Base-by-base conservation (phyloP, 2,888 invertebrate species). In the Strigamia maritima region DNA sequence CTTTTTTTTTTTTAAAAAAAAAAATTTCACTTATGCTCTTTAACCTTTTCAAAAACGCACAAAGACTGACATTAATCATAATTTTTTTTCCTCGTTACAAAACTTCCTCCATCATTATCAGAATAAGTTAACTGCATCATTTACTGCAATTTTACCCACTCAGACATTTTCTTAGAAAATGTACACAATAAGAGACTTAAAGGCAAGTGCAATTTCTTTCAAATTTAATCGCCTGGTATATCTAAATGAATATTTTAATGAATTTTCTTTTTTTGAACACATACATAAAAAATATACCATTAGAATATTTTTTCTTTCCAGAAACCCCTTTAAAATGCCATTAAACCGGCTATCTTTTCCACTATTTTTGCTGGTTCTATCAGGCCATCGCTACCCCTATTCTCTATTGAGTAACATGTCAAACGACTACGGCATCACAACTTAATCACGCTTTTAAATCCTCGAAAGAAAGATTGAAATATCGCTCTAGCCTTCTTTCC, bases 101-200 rank as follows among this genome's bases (percentile, higher is more conserved):
- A 60, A 60, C 60, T 60, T 60, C 24, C 60, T 60, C 60, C 60
- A 60, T 60, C 60, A 60, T 60, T 60, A 60, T 60, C 60, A 19
- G 22, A 60, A 60, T 60, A 60, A 19, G 60, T 60, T 60, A 60
- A 60, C 60, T 60, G 60, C 60, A 24, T 60, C 60, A 60, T 60
- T 60, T 60, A 24, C 60, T 60, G 19, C 60, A 60, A 60, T 60
- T 60, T 60, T 60, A 60, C n/a, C n/a, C 60, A 60, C 24, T 60
- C 24, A 22, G 8, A 60, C 19, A 16, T 60, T 60, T 60, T 60
- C 60, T 60, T 60, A 60, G 16, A 60, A 60, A 60, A 60, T 60
- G 60, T 60, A 60, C 60, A 60, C 60, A 60, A 60, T 60, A 60
- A 60, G 60, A 60, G 19, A 60, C 60, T 6, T 60, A 6, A 6